These are phyloP conservation scores for Tadarida brasiliensis DNA, from an alignment of 2,797 vertebrate species.

Conservation along the genomic window DNA sequence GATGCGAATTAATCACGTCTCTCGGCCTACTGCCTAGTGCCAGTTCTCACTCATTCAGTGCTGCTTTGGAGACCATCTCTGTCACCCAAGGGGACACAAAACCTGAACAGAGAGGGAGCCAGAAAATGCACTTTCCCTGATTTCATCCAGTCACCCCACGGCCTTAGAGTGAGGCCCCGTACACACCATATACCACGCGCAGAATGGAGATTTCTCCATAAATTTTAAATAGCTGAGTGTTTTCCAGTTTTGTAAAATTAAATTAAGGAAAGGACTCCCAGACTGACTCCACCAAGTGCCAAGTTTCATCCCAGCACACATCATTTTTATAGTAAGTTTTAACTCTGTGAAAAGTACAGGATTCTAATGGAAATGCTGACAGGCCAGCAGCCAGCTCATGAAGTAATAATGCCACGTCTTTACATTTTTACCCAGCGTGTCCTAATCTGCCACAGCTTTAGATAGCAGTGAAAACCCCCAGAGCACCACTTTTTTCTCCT, in stretches of 20 bases:
- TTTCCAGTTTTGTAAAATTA: conserved; percentile 74
- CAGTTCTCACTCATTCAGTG: not conserved
- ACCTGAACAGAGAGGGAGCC: not conserved
- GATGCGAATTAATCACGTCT: conserved; percentile 71
- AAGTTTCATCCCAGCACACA: conserved; percentile 82
- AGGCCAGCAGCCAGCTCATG: conserved; percentile 70
- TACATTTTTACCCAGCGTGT: conserved; percentile 54
- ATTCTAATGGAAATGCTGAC: conserved; percentile 70
- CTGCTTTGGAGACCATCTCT: conserved; percentile 19
- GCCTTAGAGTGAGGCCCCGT: not conserved
- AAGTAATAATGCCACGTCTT: conserved; percentile 67
- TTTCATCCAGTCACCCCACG: not conserved
- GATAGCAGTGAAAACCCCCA: conserved; percentile 48
- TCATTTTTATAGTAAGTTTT: conserved; percentile 81
- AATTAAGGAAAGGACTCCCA: conserved; percentile 81
- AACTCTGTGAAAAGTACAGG: conserved; percentile 62
- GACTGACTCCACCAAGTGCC: conserved; percentile 72
- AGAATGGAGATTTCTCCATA: conserved; percentile 20
- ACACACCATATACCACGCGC: not conserved
- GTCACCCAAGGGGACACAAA: not conserved
- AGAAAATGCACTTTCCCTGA: not conserved
- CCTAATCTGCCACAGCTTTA: conserved; percentile 59
- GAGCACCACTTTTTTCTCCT: not conserved
- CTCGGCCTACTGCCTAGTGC: conserved; percentile 40
- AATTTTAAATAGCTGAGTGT: conserved; percentile 60